Evolutionary conservation across 1,140 invertebrate genomes (phyloP).

Genomic region (Melanaphis sacchari): DNA sequence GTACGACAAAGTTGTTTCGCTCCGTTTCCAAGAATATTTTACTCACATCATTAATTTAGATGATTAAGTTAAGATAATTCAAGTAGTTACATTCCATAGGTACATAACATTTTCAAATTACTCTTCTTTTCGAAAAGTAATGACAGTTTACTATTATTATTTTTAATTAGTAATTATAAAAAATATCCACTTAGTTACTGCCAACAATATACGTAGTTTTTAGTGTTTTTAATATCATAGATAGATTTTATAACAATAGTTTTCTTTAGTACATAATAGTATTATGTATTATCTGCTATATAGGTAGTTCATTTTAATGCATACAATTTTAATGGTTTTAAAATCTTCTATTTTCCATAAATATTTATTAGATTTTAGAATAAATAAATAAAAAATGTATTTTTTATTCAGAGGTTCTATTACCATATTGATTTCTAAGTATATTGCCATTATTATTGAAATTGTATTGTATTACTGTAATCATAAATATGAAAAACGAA

Average conservation of each 20-base stretch:
- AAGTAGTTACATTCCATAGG: neutral
- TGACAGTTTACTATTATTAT: neutral
- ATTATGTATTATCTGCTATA: neutral
- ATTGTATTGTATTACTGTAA: neutral
- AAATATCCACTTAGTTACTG: neutral
- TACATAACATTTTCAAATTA: neutral
- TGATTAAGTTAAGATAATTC: neutral
- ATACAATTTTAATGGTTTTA: neutral
- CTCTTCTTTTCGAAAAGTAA: conserved; percentile 1
- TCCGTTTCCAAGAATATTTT: conserved; percentile 3
- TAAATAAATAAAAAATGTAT: neutral
- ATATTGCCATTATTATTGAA: neutral
- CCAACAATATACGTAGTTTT: neutral
- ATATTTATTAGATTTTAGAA: neutral
- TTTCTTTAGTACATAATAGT: neutral
- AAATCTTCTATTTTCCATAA: neutral
- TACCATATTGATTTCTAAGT: neutral
- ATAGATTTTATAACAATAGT: neutral
- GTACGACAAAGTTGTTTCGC: neutral
- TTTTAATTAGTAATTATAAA: conserved; percentile 11
- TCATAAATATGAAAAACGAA: neutral
- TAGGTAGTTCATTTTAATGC: neutral
- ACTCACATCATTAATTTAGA: neutral
- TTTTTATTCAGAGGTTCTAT: neutral
- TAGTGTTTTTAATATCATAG: neutral